phyloP scores from a whole-genome alignment of 2,113 vertebrate genomes.

The Leucoraja erinaceus region DNA sequence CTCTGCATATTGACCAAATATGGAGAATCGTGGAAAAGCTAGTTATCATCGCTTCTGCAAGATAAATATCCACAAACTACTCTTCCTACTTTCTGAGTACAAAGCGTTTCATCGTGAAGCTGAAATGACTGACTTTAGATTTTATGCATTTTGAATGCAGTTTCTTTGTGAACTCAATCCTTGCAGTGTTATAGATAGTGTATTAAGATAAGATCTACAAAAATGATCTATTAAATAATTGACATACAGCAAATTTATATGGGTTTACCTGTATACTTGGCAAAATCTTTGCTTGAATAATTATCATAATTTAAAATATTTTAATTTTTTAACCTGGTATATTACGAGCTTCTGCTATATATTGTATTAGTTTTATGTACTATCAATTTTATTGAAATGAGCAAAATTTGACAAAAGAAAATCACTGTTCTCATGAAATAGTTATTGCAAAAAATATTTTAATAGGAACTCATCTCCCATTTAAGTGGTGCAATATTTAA shows the following conservation, averaged over 20 bases:
- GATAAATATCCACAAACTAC: neutral
- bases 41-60: neutral
- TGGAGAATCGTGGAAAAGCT: constrained; percentile 8
- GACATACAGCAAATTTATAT: neutral
- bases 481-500: constrained; percentile 1
- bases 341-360: neutral
- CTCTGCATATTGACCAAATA: neutral
- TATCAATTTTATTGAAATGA: neutral
- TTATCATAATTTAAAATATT: constrained; percentile 9
- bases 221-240: constrained; percentile 10
- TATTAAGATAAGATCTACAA: neutral
- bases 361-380: neutral
- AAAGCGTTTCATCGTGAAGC: neutral
- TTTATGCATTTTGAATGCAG: neutral
- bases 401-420: constrained; percentile 8
- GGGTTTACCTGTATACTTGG: neutral
- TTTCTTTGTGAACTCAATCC: neutral
- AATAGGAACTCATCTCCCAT: constrained; percentile 3
- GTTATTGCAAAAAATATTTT: constrained; percentile 31
- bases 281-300: constrained; percentile 22
- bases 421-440: constrained; percentile 1
- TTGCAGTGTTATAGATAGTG: constrained; percentile 6
- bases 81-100: neutral
- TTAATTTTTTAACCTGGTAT: neutral
- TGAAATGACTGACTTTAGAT: neutral